These are phyloP conservation scores for Solenodon paradoxus DNA, from an alignment of 2,113 vertebrate species.

Conservation along the genomic window DNA sequence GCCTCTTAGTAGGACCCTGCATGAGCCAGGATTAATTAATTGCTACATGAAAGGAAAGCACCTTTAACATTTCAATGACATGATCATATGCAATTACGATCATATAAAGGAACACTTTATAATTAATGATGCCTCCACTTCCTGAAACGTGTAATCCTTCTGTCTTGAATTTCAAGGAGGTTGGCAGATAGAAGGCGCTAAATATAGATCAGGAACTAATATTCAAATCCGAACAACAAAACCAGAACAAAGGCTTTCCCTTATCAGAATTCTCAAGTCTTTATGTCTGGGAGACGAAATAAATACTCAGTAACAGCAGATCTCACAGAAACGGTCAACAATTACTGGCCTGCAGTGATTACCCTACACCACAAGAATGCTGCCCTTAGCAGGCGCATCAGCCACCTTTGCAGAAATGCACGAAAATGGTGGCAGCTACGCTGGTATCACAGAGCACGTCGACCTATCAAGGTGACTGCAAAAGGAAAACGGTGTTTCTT, in stretches of 20 bases:
- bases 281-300: neutral
- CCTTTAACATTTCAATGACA: conserved; percentile 63
- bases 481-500: neutral
- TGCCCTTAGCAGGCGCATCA: neutral
- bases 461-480: neutral
- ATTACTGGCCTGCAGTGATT: neutral
- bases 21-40: conserved; percentile 61
- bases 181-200: conserved; percentile 43
- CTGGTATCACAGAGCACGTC: neutral
- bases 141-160: conserved; percentile 61
- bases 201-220: conserved; percentile 56
- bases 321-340: neutral
- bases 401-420: neutral
- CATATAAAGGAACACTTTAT: conserved; percentile 45
- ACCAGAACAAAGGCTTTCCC: conserved; percentile 30
- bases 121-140: conserved; percentile 65
- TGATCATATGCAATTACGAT: conserved; percentile 59
- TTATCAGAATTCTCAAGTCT: neutral
- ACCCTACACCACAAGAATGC: neutral
- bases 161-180: conserved; percentile 54
- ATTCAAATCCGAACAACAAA: conserved; percentile 50
- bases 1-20: neutral
- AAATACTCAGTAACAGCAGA: neutral
- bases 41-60: conserved; percentile 61
- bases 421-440: neutral